phyloP scores from a whole-genome alignment of 1,140 invertebrate species.

The Batillaria attramentaria region DNA sequence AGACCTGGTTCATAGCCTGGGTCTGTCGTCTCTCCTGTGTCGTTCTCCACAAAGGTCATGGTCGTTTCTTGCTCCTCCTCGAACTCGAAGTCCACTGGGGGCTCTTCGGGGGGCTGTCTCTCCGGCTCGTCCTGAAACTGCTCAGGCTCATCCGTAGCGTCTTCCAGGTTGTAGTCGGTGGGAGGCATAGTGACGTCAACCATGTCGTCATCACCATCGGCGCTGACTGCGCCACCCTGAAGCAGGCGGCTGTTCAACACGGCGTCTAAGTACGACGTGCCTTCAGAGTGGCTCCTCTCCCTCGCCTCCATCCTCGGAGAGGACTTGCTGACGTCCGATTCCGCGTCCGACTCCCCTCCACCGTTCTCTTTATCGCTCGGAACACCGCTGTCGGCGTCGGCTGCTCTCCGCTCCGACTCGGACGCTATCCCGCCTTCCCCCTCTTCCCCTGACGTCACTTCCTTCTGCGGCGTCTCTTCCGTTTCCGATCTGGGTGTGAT shows the following conservation, averaged over 20 bases:
- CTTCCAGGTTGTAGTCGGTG: neutral
- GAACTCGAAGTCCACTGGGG: neutral
- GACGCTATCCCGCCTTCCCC: neutral
- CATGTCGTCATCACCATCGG: neutral
- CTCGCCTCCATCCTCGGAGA: neutral
- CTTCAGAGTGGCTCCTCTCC: neutral
- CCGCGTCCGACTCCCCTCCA: neutral
- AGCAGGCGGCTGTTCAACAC: neutral
- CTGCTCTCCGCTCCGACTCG: neutral
- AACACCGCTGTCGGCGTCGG: slow-evolving; percentile 27
- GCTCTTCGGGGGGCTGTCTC: neutral
- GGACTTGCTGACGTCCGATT: neutral
- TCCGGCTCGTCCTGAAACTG: neutral
- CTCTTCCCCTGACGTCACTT: neutral
- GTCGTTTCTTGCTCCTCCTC: neutral
- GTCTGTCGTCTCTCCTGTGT: neutral
- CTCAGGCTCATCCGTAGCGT: neutral
- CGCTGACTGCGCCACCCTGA: neutral
- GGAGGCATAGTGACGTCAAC: slow-evolving; percentile 7
- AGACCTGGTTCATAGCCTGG: too few relatives aligned
- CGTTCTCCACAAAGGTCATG: neutral
- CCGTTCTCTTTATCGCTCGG: slow-evolving; percentile 30
- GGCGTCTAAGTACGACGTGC: slow-evolving; percentile 14
- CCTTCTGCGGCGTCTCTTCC: too few relatives aligned
- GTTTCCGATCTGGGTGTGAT: neutral